Evolutionary conservation across 2,113 vertebrate species (phyloP).

Genomic region (Festucalex cinctus): DNA sequence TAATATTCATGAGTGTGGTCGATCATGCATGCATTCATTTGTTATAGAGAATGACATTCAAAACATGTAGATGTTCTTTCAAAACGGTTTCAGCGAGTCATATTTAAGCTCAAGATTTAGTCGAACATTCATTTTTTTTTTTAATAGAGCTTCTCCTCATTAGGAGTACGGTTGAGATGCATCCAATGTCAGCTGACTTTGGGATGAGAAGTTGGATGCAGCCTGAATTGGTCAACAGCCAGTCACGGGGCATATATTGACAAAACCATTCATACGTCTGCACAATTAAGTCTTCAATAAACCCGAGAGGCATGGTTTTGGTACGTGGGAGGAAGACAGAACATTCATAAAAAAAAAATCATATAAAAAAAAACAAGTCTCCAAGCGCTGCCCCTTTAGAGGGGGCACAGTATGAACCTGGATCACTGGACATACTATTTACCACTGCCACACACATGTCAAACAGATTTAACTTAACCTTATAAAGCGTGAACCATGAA

Average conservation of each 20-base stretch:
- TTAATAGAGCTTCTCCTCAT: not conserved
- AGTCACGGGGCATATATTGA: not conserved
- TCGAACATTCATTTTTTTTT: not conserved
- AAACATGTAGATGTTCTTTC: slow-evolving; percentile 25
- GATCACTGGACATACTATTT: no score
- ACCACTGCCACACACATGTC: no score
- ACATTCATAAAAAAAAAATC: no score
- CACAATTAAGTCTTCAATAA: not conserved
- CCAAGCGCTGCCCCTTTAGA: no score
- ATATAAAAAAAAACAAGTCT: no score
- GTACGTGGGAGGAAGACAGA: no score
- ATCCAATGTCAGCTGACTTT: not conserved
- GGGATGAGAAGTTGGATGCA: not conserved
- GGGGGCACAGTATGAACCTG: no score
- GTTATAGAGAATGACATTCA: slow-evolving; percentile 12
- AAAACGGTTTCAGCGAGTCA: slow-evolving; percentile 10
- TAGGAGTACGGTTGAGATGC: not conserved
- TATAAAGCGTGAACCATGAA: no score
- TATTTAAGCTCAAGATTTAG: slow-evolving; percentile 5
- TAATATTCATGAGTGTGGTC: slow-evolving; percentile 43
- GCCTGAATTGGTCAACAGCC: not conserved
- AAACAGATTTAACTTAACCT: no score
- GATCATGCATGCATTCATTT: slow-evolving; percentile 27
- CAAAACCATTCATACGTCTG: not conserved
- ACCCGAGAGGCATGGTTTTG: no score